Conservation (phyloP, 2,888 invertebrate genomes). For the Caenorhabditis uteleia region DNA sequence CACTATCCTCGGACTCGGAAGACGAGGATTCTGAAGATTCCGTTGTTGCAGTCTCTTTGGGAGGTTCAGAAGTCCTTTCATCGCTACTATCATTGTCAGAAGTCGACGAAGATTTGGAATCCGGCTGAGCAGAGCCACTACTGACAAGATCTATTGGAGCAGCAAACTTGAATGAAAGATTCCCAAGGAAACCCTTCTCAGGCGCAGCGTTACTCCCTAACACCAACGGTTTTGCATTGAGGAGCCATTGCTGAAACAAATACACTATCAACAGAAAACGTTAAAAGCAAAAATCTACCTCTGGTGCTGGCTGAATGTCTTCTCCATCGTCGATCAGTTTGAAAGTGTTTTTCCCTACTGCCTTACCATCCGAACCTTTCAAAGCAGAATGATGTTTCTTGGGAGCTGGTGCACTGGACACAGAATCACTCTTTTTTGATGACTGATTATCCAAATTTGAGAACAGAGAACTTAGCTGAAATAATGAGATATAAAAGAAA, state of each 20-base stretch:
- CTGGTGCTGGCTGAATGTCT: conserved; percentile 9
- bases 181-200: conserved; percentile 23
- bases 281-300: neutral
- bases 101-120: too few species aligned
- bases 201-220: conserved; percentile 6
- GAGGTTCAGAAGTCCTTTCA: too few species aligned
- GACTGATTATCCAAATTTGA: conserved; percentile 17
- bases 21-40: neutral
- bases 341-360: conserved; percentile 29
- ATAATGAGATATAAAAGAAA: neutral
- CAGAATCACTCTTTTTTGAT: conserved; percentile 2
- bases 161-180: conserved; percentile 21
- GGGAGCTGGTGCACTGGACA: neutral
- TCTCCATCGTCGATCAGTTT: conserved; percentile 20
- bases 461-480: conserved; percentile 32
- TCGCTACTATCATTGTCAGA: too few species aligned
- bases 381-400: conserved; percentile 3
- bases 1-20: neutral
- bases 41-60: conserved; percentile 2
- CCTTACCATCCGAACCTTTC: conserved; percentile 31
- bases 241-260: conserved; percentile 4
- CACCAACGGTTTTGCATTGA: conserved; percentile 15
- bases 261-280: neutral
- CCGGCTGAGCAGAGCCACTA: too few species aligned
- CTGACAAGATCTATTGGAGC: conserved; percentile 20